phyloP scores from a whole-genome alignment of 2,888 invertebrate genomes.

The Trachelus tabidus region DNA sequence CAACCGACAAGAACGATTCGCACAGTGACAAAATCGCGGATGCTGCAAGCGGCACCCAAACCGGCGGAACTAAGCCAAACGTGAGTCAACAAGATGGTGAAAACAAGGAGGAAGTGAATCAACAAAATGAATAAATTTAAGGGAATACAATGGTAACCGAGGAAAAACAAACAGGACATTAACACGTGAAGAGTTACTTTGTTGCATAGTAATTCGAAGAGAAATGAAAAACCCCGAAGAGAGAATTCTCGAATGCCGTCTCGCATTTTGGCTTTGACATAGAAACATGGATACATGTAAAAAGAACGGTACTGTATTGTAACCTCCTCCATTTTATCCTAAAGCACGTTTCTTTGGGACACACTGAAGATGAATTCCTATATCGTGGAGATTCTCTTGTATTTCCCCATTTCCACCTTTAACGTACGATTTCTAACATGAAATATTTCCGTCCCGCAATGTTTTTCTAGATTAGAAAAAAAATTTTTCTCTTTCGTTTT shows the following conservation, averaged over 20 bases:
- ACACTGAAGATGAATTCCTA: neutral
- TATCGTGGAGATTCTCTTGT: neutral
- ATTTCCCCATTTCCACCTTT: neutral
- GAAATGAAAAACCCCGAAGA: neutral
- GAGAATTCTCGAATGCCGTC: neutral
- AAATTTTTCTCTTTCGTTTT: neutral
- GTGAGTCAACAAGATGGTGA: slow-evolving; percentile 60
- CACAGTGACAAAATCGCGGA: slow-evolving; percentile 62
- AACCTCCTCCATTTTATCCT: neutral
- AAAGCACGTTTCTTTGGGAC: neutral
- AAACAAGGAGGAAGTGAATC: slow-evolving; percentile 63
- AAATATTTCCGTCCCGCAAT: neutral
- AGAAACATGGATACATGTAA: neutral
- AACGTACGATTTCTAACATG: neutral
- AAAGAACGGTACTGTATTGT: neutral
- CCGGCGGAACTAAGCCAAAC: slow-evolving; percentile 53
- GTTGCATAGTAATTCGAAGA: neutral
- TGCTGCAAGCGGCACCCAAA: slow-evolving; percentile 49
- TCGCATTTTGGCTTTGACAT: neutral
- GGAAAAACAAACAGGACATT: neutral
- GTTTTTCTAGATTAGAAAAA: neutral
- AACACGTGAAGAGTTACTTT: neutral
- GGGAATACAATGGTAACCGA: neutral
- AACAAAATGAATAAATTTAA: slow-evolving; percentile 59
- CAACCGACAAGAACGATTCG: slow-evolving; percentile 60